Base-by-base conservation (phyloP, 1,140 invertebrate species). In the Diprion similis region DNA sequence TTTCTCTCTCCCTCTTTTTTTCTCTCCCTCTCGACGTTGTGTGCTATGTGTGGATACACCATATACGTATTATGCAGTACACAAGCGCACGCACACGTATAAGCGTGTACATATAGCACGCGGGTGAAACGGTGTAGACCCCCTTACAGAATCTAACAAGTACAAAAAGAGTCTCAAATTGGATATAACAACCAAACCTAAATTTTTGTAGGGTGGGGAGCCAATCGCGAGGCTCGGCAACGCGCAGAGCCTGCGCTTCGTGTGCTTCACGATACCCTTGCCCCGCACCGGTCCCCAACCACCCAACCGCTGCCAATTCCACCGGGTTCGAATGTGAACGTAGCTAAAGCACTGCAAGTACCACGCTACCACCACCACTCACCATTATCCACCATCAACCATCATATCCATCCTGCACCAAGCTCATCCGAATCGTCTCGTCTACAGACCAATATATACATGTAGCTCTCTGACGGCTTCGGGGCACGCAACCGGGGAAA, bases 151-250 rank as follows among this genome's bases (percentile, higher is more conserved):
- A 70, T 37, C 69, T 37, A 70, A 48, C 45, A 70, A 46, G 69
- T 70, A 48, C 69, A 70, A 70, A 70, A 48, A 46, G 46, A 46
- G 46, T 15, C 17, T 45, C 37, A 46, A 70, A 70, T 70, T 70
- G 46, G 46, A 70, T 70, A 37, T 37, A 70, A 3, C 46, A 47
- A 70, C 69, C 37, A 37, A 70, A 48, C 37, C 66, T 68, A 68
- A 68, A 19, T 15, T 70, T 70, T 46, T 47, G 8, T n/a, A 69
- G 48, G 73, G 71, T 76, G 68, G 75, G 75, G 75, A 70, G 46
- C 75, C 75, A 76, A 76, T 76, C 8, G 46, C 10, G 19, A 59
- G n/a, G 10, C 24, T 64, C 45, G 46, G 46, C 8, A 48, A 18
- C 15, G 6, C 17, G 45, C 13, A 13, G 69, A 15, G 71, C 75